Base-by-base conservation (phyloP, 2,113 vertebrate genomes). In the Anser cygnoides region DNA sequence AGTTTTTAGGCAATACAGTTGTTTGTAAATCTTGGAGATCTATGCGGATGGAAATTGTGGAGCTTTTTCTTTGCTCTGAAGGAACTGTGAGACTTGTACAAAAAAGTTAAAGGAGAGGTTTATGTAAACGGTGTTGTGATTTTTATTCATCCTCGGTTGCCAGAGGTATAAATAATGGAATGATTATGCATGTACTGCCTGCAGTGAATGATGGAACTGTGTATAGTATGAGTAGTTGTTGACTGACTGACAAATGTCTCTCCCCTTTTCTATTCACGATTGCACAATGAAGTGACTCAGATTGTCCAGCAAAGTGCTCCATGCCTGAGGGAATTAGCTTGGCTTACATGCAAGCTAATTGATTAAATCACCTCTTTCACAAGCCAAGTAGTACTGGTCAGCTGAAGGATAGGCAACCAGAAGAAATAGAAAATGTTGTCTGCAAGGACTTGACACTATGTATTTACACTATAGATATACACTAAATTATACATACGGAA, bases 341-440 rank as follows among this genome's bases (percentile, higher is more conserved):
- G n/a, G 10, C 63, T 90, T 79, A 82, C 37, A 52, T 28, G 17
- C n/a, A 81, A 71, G 31, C 18, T 84, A 74, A 70, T 49, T 96
- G 87, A 91, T 94, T 90, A 68, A 92, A 97, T 96, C 86, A 95
- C 66, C 81, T 80, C 50, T 39, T 84, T 65, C 59, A 85, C 57
- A 95, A 93, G 71, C 54, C 77, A 84, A 29, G 62, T 66, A 80
- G 81, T 62, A 55, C 14, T 82, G 15, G 22, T 79, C 82, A 92
- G 62, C 50, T 90, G 62, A 86, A 70, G 20, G 44, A 29, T 46
- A 63, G 90, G 70, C 31, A 84, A 84, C 49, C 55, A 89, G 39
- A 93, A 96, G 35, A 91, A 84, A 66, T 10, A 70, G 44, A 81
- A 89, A 95, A 73, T 62, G 85, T 9, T 90, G 44, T 70, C 37